phyloP scores from a whole-genome alignment of 2,113 vertebrate species.

The Erpornis zantholeuca region DNA sequence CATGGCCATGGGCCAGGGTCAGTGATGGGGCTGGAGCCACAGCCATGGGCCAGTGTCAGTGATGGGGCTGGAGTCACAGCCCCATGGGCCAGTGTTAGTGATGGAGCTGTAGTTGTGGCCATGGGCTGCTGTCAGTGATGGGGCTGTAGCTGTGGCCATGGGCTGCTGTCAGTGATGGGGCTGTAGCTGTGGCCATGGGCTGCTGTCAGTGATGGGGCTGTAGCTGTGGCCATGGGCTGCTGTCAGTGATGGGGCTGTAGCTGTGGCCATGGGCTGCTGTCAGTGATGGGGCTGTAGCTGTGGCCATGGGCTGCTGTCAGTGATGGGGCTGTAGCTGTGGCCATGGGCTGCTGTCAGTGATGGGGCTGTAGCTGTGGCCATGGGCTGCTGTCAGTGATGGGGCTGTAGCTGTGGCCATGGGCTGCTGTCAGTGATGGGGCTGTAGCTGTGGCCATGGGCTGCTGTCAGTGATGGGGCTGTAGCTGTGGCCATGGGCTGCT shows the following conservation, averaged over 20 bases:
- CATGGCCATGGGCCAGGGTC: background rate
- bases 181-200: accelerated
- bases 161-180: background rate
- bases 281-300: background rate
- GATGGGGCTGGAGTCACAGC: background rate
- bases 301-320: background rate
- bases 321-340: background rate
- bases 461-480: accelerated
- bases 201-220: accelerated
- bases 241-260: too few species aligned
- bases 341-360: background rate
- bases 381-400: background rate
- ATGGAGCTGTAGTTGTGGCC: background rate
- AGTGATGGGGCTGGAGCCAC: background rate
- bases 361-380: background rate
- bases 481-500: too few species aligned
- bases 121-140: background rate
- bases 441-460: accelerated
- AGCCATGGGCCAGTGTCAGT: background rate
- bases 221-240: too few species aligned
- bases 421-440: background rate
- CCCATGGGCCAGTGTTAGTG: background rate
- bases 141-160: background rate
- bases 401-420: background rate
- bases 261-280: background rate